Evolutionary conservation across 2,113 vertebrate genomes (phyloP), one percentile per base, ranked within the genome.

Genomic region (Laticauda colubrina): DNA sequence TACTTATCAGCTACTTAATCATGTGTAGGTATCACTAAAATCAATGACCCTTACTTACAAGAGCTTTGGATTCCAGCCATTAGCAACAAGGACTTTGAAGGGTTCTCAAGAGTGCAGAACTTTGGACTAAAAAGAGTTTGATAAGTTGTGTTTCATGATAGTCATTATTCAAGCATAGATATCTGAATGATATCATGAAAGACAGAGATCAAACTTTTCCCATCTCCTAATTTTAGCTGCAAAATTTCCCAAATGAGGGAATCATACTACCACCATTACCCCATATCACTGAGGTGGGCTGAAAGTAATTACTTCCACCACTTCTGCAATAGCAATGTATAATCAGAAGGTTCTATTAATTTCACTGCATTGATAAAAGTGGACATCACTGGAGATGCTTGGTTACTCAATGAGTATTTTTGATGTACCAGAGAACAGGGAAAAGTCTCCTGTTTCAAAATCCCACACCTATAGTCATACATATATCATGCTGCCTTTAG

Each of bases 11-110:
- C 29, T 4, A 86, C 88, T 85, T 90, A 85, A 86, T 90, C 56
- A 88, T 85, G 43, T 86, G 29, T 43, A 48, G 45, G 23, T 0
- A 0, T 54, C 45, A 88, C 45, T 64, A 90, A 95, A 91, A 94
- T 10, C 85, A 90, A 93, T 88, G 89, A 20, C 75, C 57, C 92
- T 93, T 90, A 85, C 39, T 43, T 54, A 48, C 92, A 61, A 90
- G 88, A 20, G 26, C 56, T 89, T 93, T 86, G 56, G 75, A 86
- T 61, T 85, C 45, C 45, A 86, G 92, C 75, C 88, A 93, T 87
- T 51, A 75, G 88, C 57, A 89, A 53, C 69, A 89, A 89, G 54
- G 55, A 18, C n/a, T 87, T n/a, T 61, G 48, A 61, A 93, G 88
- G 92, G 89, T 88, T 39, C 56, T n/a, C 24, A 64, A n/a, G 45